phyloP scores from a whole-genome alignment of 92 coral and sea anemone species.

The Palythoa grandis region DNA sequence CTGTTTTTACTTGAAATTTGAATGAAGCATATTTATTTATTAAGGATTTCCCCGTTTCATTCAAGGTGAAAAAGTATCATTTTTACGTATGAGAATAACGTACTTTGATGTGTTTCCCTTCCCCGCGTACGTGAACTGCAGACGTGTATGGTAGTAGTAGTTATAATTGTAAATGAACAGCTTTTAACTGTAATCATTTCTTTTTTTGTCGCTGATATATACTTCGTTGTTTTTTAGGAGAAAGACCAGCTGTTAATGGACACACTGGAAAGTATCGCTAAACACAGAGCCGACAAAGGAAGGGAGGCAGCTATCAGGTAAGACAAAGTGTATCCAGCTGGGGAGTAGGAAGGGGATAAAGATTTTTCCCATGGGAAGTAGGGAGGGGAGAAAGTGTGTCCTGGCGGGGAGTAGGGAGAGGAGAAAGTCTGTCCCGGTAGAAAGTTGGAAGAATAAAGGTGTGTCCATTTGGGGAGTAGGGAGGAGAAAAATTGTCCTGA shows the following conservation, averaged over 20 bases:
- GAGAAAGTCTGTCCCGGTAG: too few relatives aligned
- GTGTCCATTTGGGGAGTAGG: too few relatives aligned
- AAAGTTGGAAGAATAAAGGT: too few relatives aligned
- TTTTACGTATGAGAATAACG: neutral
- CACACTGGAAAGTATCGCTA: conserved; percentile 91
- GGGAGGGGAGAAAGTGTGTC: too few relatives aligned
- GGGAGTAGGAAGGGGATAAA: too few relatives aligned
- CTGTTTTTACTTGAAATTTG: too few relatives aligned
- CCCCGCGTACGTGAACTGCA: neutral
- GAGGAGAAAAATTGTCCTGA: too few relatives aligned
- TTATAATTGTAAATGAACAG: too few relatives aligned
- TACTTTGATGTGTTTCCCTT: neutral
- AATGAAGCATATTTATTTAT: too few relatives aligned
- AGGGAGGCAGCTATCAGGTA: conserved; percentile 85
- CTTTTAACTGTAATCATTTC: neutral
- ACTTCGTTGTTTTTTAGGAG: conserved; percentile 55
- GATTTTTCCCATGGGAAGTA: too few relatives aligned
- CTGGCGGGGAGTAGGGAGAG: too few relatives aligned
- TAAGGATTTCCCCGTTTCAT: too few relatives aligned
- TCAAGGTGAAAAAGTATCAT: neutral
- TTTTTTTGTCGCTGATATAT: neutral
- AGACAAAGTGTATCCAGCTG: neutral
- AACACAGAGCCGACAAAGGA: conserved; percentile 91
- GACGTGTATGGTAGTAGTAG: neutral
- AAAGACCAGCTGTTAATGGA: conserved; percentile 95